Evolutionary conservation across 1,140 invertebrate genomes (phyloP), one percentile per base, ranked within the genome.

Genomic region (Laodelphax striatellus): DNA sequence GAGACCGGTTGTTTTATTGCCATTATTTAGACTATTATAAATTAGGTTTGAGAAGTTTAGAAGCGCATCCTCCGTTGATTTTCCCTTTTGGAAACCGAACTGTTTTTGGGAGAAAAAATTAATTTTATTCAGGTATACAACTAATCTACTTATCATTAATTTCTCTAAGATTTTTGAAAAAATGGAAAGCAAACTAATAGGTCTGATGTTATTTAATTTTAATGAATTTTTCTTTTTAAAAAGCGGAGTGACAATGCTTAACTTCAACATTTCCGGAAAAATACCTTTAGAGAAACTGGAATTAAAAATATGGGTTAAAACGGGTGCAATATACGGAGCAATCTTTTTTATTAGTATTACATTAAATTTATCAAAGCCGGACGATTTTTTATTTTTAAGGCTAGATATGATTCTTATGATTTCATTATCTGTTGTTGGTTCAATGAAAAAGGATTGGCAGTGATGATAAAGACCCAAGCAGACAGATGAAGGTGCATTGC

Each of bases 131-230:
- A 61, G 21, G 22, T 55, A 61, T 1, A 41, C 42, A 3, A 57
- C 43, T 24, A 61, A 11, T 57, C 43, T 57, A 13, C 19, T 56
- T 19, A 43, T 41, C 41, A 61, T 57, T 16, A 56, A 6, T 56
- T 61, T 57, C 14, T 61, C 59, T 14, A 55, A 17, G 21, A 61
- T 42, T 52, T 61, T 61, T 52, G 59, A 52, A 28, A 61, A 61
- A 56, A 61, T 14, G 31, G 56, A 58, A 14, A 22, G 17, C 28
- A 58, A 58, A 24, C 38, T 58, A 22, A 58, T 58, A 3, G 56
- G 56, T 46, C 56, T 58, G 11, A 58, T 21, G 14, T 58, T 58
- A 17, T 17, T 16, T 9, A 58, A 14, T 44, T 16, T 17, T 3
- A 16, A 4, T 2, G 42, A 44, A 46, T 46, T 44, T 14, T n/a